Conservation (phyloP, 2,797 vertebrate genomes). For the Chrosomus eos region DNA sequence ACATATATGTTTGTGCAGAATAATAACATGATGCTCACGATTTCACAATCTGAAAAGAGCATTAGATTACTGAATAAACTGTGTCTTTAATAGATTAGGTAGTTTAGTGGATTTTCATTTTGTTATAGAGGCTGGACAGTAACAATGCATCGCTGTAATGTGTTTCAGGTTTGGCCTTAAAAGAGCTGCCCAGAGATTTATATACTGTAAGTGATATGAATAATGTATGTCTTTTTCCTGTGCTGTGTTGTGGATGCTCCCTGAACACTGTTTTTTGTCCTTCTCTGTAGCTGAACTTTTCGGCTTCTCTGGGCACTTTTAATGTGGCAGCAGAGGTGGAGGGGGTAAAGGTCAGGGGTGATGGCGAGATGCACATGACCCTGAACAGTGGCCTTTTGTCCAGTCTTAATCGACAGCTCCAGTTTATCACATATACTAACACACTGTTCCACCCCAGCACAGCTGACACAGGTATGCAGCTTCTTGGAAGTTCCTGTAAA, state of each 20-base stretch:
- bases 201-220: conserved; percentile 74
- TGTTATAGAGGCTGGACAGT: not conserved
- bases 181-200: conserved; percentile 72
- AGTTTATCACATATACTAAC: conserved; percentile 91
- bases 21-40: not conserved
- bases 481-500: not conserved
- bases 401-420: conserved; percentile 89
- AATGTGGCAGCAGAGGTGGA: conserved; percentile 87
- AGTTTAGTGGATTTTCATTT: not conserved
- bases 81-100: not conserved
- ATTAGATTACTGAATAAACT: not conserved
- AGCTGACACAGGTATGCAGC: conserved; percentile 83
- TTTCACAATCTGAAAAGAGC: not conserved
- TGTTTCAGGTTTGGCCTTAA: conserved; percentile 80
- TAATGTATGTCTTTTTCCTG: not conserved
- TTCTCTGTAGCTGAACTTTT: conserved; percentile 82
- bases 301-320: conserved; percentile 83
- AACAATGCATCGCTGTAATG: conserved; percentile 23
- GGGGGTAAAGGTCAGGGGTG: conserved; percentile 82
- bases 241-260: not conserved
- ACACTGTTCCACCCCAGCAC: conserved; percentile 87
- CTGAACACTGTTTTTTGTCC: not conserved
- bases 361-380: conserved; percentile 82
- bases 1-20: not conserved
- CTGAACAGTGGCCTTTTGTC: conserved; percentile 77